Percentiles rank a stretch among this genome's conserved stretches.
These are phyloP conservation scores for Acrobasis suavella DNA, from an alignment of 2,888 invertebrate species.

Conservation along the genomic window DNA sequence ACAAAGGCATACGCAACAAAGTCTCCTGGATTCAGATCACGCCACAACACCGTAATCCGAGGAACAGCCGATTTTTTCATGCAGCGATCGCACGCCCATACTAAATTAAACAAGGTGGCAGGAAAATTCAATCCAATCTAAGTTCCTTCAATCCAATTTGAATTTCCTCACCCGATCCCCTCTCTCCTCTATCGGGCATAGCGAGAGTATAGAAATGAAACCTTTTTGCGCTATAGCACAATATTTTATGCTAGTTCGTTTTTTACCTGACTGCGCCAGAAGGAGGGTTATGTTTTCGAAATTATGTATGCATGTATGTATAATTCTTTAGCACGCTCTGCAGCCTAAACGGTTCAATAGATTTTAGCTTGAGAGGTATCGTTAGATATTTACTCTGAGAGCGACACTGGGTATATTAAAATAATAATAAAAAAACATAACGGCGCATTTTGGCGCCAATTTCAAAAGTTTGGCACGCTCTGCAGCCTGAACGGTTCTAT, in stretches of 20 bases:
- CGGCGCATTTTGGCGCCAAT: too few species aligned
- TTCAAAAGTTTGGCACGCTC: too few species aligned
- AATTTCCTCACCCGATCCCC: constrained; percentile 58
- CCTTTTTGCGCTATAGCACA: neutral
- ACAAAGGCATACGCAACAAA: constrained; percentile 13
- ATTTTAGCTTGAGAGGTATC: too few species aligned
- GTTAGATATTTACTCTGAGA: too few species aligned
- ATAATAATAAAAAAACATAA: too few species aligned
- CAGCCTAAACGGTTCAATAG: too few species aligned
- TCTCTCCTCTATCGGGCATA: constrained; percentile 30
- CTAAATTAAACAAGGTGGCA: constrained; percentile 78
- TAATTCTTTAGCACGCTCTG: too few species aligned
- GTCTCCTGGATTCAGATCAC: constrained; percentile 4
- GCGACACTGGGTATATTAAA: too few species aligned
- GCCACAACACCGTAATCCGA: constrained; percentile 1
- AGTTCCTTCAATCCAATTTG: constrained; percentile 80
- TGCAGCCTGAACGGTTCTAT: too few species aligned
- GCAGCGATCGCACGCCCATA: constrained; percentile 44
- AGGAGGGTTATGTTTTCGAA: too few species aligned
- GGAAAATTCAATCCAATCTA: constrained; percentile 79
- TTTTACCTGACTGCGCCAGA: too few species aligned
- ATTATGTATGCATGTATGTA: too few species aligned
- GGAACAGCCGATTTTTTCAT: constrained; percentile 24
- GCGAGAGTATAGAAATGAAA: neutral
- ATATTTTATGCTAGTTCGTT: neutral